Base-by-base conservation (phyloP, 23 tunicate species). In the Styela plicata region DNA sequence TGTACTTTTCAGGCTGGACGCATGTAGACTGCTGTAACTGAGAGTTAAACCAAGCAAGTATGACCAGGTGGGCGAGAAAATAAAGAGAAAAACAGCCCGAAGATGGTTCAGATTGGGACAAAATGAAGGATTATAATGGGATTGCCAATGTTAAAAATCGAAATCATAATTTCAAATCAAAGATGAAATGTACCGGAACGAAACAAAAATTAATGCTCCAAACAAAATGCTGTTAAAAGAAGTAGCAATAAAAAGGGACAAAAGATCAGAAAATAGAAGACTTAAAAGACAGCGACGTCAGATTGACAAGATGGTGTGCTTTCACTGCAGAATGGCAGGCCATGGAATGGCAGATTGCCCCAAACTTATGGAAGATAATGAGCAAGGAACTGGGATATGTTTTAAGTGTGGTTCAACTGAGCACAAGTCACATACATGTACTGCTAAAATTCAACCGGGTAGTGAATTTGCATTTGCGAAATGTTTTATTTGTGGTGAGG, bases 301-400 rank as follows among this genome's bases (percentile, higher is more conserved):
- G 33, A 86, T 85, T 31, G 86, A 91, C 1, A 52, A 70, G 1
- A 87, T 80, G 96, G 92, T 90, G 3, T 96, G 99, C 44, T 96
- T 96, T 84, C 96, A 96, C 66, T 96, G 99, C 63, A 89, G 99
- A 20, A 90, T 84, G 89, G 78, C 92, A 0, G 99, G 99, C 1
- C 99, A 96, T 86, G 96, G 96, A 28, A 90, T 96, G 91, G 99
- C 92, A 33, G 99, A 96, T 73, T 96, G 99, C 70, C 99, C 96
- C 18, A 64, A 73, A 34, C 5, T 82, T n/a, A 79, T 77, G 63
- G 88, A 83, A 19, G 99, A 91, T 33, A 71, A 78, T 21, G 96
- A 87, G 73, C 91, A 90, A 21, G 86, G 87, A 2, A 36, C 80
- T 18, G 83, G 87, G 70, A 86, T 86, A 33, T 86, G 99, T 33